Conservation (phyloP, 2,888 invertebrate genomes). For the Agapetus fuscipes region DNA sequence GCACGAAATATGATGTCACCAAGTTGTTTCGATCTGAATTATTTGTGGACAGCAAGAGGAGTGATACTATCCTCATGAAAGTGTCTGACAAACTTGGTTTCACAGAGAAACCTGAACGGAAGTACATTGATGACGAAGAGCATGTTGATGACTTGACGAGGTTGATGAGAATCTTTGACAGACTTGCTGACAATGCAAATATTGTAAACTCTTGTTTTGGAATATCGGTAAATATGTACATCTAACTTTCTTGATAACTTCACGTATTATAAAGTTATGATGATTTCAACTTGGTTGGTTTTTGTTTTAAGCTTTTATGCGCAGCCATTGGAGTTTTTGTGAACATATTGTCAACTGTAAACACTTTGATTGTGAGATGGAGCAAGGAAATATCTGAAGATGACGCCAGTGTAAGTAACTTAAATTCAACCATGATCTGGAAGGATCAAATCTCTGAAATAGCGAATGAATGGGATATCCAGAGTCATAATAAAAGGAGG, state of each 20-base stretch:
- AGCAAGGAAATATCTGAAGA: constrained; percentile 7
- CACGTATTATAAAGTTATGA: neutral
- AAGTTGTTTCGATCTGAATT: constrained; percentile 16
- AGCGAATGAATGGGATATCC: too few relatives aligned
- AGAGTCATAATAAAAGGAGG: too few relatives aligned
- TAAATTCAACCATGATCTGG: neutral
- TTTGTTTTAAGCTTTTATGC: constrained; percentile 17
- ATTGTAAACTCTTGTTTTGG: constrained; percentile 20
- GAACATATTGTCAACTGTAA: constrained; percentile 17
- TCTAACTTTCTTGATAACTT: neutral
- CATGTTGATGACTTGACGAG: constrained; percentile 15
- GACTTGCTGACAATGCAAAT: constrained; percentile 19
- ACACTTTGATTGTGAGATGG: constrained; percentile 8
- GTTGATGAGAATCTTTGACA: constrained; percentile 17
- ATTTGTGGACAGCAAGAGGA: constrained; percentile 7
- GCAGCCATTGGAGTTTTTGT: constrained; percentile 17
- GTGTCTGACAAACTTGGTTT: constrained; percentile 1
- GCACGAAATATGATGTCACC: constrained; percentile 14
- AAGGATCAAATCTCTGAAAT: too few relatives aligned
- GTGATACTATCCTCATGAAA: constrained; percentile 7
- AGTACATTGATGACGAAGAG: constrained; percentile 6
- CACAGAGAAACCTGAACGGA: constrained; percentile 4
- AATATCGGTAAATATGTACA: constrained; percentile 14
- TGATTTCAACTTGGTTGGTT: neutral
- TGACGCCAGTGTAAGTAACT: neutral